Evolutionary conservation across 1,140 invertebrate genomes (phyloP), one percentile per base, ranked within the genome.

Genomic region (Chrysoperla carnea): DNA sequence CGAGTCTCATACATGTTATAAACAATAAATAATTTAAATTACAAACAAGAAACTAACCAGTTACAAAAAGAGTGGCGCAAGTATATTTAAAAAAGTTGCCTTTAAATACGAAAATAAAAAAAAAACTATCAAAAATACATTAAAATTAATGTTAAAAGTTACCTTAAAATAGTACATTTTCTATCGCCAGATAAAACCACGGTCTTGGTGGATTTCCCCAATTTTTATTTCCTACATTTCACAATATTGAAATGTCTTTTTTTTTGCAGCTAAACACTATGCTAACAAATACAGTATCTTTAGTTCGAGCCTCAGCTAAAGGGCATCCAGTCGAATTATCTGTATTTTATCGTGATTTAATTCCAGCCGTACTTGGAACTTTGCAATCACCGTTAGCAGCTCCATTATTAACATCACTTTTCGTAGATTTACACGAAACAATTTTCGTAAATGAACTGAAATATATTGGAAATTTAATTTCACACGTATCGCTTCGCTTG

Each of bases 331-430:
- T 61, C 8, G 67, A 74, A 46, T 53, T 84, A n/a, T 72, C 78
- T 0, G 53, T 72, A 29, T 61, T 75, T 47, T 74, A 80, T 36
- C 71, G 76, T 37, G 62, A 70, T 39, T 52, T 85, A 8, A 55
- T 87, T 40, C 62, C 66, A 11, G 57, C 66, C 7, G 62, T 88
- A 45, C 60, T 86, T 35, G 62, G 57, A 36, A 72, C 74, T 43
- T 61, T 85, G 37, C 62, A 69, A 14, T 81, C 76, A 12, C 81
- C 82, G 13, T 58, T 87, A 23, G 76, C 78, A 8, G 80, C 80
- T 7, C 74, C 74, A 8, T 57, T 62, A 27, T 56, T 80, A 43
- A 67, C 71, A 11, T 60, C 76, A 39, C 59, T 85, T 1, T 83
- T 75, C 53, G 47, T 72, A 4, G 52, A 66, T 9, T 58, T 87